phyloP scores from a whole-genome alignment of 2,113 vertebrate genomes.

The Pongo pygmaeus region DNA sequence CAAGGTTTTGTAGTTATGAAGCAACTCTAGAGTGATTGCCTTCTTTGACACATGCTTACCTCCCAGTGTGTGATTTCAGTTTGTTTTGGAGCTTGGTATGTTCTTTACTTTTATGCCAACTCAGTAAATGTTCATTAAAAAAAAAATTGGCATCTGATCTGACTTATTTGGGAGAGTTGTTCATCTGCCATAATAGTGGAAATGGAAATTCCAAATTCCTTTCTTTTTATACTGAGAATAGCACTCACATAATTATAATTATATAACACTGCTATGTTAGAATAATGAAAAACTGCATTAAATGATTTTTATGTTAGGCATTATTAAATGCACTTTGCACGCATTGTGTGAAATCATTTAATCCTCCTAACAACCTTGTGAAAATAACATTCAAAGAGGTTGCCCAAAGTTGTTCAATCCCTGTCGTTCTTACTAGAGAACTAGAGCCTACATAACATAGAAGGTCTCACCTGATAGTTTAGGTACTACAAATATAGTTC shows the following conservation, averaged over 20 bases:
- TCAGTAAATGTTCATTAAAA: not conserved
- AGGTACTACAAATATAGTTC: conserved; percentile 90
- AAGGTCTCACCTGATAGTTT: conserved; percentile 82
- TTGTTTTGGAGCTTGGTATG: not conserved
- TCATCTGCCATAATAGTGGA: not conserved
- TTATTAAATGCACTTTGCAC: conserved; percentile 15
- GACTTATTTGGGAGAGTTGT: not conserved
- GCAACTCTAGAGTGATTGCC: not conserved
- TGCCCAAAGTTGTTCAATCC: not conserved
- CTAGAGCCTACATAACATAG: not conserved
- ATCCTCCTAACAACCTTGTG: not conserved
- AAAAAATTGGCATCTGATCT: not conserved
- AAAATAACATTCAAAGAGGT: conserved; percentile 24
- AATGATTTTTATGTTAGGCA: not conserved
- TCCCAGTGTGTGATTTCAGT: not conserved
- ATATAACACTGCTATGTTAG: not conserved
- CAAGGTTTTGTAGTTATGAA: not conserved
- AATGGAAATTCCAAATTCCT: not conserved
- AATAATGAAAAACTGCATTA: not conserved
- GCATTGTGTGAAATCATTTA: not conserved
- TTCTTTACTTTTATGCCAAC: not conserved
- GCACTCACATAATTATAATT: not conserved
- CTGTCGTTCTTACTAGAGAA: not conserved
- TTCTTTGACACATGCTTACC: not conserved
- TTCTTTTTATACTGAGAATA: not conserved